Percentiles rank a stretch among this genome's conserved stretches.
Conservation (phyloP, 2,113 vertebrate genomes). For the Ameiurus melas region DNA sequence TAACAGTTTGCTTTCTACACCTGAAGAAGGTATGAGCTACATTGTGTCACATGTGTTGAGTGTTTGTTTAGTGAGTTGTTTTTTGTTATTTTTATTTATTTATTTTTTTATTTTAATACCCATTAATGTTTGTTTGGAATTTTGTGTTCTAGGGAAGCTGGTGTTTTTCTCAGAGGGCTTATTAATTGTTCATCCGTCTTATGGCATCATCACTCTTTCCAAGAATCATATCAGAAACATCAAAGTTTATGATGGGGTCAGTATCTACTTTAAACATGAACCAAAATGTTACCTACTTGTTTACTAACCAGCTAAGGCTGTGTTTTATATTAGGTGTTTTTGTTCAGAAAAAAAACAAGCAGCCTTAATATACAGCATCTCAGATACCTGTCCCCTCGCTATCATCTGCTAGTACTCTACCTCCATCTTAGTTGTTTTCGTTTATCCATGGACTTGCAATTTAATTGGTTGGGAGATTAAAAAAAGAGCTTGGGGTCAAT, state of each 20-base stretch:
- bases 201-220: conserved; percentile 80
- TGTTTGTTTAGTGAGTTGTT: background rate
- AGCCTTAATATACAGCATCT: too few relatives aligned
- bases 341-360: background rate
- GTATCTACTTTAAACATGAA: conserved; percentile 45
- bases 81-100: too few relatives aligned
- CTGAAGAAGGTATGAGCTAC: conserved; percentile 81
- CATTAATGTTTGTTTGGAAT: conserved; percentile 18
- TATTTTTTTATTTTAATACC: too few relatives aligned
- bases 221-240: conserved; percentile 80
- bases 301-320: background rate
- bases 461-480: background rate
- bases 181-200: conserved; percentile 82
- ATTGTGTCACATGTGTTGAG: background rate
- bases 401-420: background rate
- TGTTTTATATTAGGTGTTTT: background rate
- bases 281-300: background rate
- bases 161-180: conserved; percentile 88
- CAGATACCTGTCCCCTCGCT: too few relatives aligned
- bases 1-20: conserved; percentile 74
- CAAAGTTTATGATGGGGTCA: conserved; percentile 84
- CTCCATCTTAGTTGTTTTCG: background rate
- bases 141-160: conserved; percentile 77
- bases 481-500: background rate
- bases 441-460: background rate